phyloP scores from a whole-genome alignment of 2,888 invertebrate species.

The Melieria crassipennis region DNA sequence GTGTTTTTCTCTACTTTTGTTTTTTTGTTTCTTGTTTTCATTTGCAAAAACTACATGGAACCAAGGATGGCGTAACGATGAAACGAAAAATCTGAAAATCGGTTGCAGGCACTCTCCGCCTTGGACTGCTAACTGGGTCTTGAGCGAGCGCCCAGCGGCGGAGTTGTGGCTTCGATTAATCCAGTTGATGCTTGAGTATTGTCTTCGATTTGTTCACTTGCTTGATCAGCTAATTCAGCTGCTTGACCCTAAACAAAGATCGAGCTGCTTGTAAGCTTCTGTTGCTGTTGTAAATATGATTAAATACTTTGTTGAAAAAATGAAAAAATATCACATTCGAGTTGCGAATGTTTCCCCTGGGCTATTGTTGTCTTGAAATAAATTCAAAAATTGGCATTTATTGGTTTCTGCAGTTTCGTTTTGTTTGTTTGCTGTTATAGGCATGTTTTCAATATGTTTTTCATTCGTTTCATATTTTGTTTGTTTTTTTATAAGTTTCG shows the following conservation, averaged over 20 bases:
- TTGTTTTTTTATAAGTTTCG: not conserved
- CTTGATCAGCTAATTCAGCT: not conserved
- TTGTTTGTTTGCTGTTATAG: slow-evolving; percentile 36
- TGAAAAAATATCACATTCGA: slow-evolving; percentile 64
- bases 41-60: slow-evolving; percentile 37
- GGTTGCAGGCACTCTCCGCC: slow-evolving; percentile 3
- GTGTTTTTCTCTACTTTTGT: slow-evolving; percentile 30
- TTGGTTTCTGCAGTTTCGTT: slow-evolving; percentile 37
- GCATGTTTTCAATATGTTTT: slow-evolving; percentile 39
- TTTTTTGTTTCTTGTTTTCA: slow-evolving; percentile 31
- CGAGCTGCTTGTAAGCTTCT: slow-evolving; percentile 15
- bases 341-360: slow-evolving; percentile 65
- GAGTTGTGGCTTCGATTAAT: slow-evolving; percentile 8
- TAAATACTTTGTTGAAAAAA: slow-evolving; percentile 36
- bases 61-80: slow-evolving; percentile 38
- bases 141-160: not conserved
- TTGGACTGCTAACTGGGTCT: not conserved
- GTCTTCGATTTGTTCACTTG: slow-evolving; percentile 14
- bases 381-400: slow-evolving; percentile 55
- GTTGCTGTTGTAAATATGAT: slow-evolving; percentile 25
- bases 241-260: not conserved
- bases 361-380: slow-evolving; percentile 64
- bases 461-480: slow-evolving; percentile 26
- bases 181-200: slow-evolving; percentile 22
- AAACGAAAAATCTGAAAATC: slow-evolving; percentile 14